Base-by-base conservation (phyloP, 2,113 vertebrate species). In the Delphinus delphis region DNA sequence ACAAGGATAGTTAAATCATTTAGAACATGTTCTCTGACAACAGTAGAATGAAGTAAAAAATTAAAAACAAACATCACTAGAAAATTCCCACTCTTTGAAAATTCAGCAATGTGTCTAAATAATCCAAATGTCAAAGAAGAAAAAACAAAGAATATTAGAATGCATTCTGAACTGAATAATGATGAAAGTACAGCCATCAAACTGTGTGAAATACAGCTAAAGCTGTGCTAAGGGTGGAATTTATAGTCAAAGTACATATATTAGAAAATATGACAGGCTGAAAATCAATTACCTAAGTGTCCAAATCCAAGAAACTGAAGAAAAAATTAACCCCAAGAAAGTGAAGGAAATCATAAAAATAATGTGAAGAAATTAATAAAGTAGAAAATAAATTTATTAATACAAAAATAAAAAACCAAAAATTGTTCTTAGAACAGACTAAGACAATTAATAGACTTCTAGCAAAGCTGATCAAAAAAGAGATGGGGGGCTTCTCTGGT, bases 31-130 rank as follows among this genome's bases (percentile, higher is more conserved):
- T 81, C 77, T 55, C 67, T 44, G 18, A 87, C 41, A 53, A 87
- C 41, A 90, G 50, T 17, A 36, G 82, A 82, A 90, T 77, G n/a
- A 70, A 90, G 50, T 41, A 93, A 95, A 67, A 95, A 82, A 60
- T 36, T 74, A 81, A 95, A 93, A 95, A 80, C 17, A 95, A 90
- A 76, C 2, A 81, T 47, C 41, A 70, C 28, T 70, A 62, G 67
- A 90, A 93, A 63, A 90, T 81, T 55, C 53, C 14, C 5, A 60
- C 38, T 82, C 13, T 60, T 90, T 86, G 41, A 86, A 86, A 97
- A 90, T 70, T 76, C 90, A 86, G 50, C 33, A 86, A 1, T 60
- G 31, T 1, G 9, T 81, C 67, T 87, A 95, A 63, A 93, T 82
- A 76, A 82, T 55, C 33, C 86, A 90, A 53, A 74, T 88, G 20